phyloP scores from a whole-genome alignment of 1,140 invertebrate species.

The Leptinotarsa undecemlineata region DNA sequence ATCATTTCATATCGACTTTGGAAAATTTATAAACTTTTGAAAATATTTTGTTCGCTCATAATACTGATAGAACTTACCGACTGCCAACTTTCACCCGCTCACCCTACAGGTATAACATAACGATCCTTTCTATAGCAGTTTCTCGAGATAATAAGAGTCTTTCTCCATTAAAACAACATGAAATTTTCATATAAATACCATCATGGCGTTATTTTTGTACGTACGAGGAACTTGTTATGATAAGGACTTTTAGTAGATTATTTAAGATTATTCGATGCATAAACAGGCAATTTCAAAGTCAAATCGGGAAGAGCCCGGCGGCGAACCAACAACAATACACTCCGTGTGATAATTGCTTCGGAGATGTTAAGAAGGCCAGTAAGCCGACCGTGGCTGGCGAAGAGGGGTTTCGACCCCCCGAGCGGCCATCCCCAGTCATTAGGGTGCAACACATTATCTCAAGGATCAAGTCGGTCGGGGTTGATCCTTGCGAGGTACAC shows the following conservation, averaged over 20 bases:
- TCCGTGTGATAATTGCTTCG: slow-evolving; percentile 49
- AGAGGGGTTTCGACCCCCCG: slow-evolving; percentile 33
- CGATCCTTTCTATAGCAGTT: background rate
- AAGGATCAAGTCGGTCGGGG: slow-evolving; percentile 49
- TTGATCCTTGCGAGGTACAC: slow-evolving; percentile 50
- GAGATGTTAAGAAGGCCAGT: slow-evolving; percentile 44
- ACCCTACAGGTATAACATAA: background rate
- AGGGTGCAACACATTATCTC: slow-evolving; percentile 52
- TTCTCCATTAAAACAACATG: slow-evolving; percentile 26
- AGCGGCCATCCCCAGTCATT: slow-evolving; percentile 50
- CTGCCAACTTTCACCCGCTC: background rate
- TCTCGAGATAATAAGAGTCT: slow-evolving; percentile 7
- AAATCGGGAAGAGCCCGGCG: slow-evolving; percentile 43
- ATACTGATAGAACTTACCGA: too few relatives aligned
- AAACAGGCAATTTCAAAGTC: slow-evolving; percentile 53
- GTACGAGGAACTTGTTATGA: slow-evolving; percentile 26
- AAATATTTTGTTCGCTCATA: too few relatives aligned
- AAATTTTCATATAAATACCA: slow-evolving; percentile 29
- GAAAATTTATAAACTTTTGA: too few relatives aligned
- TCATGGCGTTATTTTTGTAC: slow-evolving; percentile 23
- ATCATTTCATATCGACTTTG: too few relatives aligned
- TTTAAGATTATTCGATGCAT: slow-evolving; percentile 41
- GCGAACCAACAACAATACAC: slow-evolving; percentile 50
- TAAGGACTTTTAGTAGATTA: slow-evolving; percentile 34
- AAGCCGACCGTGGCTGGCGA: slow-evolving; percentile 32